Conservation (phyloP, 30 jellyfish, hydroid and myxozoan species). For the Catostylus mosaicus region DNA sequence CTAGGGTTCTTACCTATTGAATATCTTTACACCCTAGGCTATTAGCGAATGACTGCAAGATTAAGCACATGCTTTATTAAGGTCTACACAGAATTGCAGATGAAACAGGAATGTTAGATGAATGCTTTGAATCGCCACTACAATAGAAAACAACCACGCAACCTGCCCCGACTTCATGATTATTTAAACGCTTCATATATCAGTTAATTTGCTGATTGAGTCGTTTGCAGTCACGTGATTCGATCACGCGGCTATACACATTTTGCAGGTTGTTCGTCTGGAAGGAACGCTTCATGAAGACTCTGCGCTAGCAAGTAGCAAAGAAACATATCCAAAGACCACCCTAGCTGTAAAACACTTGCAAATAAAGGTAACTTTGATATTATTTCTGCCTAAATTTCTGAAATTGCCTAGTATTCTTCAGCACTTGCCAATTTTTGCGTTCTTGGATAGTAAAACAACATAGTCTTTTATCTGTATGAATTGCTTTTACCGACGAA, state of each 20-base stretch:
- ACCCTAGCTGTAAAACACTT: background rate
- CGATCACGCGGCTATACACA: constrained; percentile 57
- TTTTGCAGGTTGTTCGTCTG: constrained; percentile 63
- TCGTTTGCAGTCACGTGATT: constrained; percentile 45
- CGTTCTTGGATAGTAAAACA: too few species aligned
- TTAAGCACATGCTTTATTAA: background rate
- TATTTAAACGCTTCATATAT: constrained; percentile 15
- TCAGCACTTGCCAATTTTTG: too few species aligned
- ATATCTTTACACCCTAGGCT: too few species aligned
- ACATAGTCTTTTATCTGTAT: too few species aligned
- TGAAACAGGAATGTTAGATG: constrained; percentile 11
- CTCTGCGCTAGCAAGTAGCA: background rate
- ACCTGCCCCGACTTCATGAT: constrained; percentile 50
- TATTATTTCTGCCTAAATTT: too few species aligned
- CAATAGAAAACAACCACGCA: constrained; percentile 26
- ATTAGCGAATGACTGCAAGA: background rate
- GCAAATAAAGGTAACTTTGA: background rate
- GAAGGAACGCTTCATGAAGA: background rate
- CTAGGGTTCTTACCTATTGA: too few species aligned
- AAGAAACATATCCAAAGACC: background rate
- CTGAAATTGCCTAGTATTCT: too few species aligned
- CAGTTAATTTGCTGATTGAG: constrained; percentile 38
- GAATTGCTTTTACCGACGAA: too few species aligned
- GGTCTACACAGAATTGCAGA: background rate
- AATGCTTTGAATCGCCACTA: background rate